Evolutionary conservation across 2,797 vertebrate genomes (phyloP).

Genomic region (Thripadectes ignobilis): DNA sequence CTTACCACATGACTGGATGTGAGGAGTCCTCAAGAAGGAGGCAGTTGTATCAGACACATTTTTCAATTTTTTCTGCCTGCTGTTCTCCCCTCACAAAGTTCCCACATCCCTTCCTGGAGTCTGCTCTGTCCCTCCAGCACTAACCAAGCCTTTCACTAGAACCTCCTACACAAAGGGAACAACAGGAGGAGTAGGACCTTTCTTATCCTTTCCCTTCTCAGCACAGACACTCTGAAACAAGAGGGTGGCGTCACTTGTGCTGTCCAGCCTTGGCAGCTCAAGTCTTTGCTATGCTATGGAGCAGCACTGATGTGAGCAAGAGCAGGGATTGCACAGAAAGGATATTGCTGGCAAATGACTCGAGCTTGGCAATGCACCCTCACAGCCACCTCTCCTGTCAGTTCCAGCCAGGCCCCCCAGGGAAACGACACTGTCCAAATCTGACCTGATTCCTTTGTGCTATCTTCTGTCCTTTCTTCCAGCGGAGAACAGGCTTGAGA

Average conservation of each 20-base stretch:
- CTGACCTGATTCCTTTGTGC: constrained; percentile 91
- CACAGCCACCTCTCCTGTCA: not conserved
- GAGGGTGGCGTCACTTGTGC: not conserved
- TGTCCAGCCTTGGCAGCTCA: not conserved
- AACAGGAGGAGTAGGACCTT: not conserved
- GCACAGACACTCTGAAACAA: not conserved
- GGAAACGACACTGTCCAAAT: not conserved
- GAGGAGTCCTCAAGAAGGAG: not conserved
- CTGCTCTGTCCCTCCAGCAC: not conserved
- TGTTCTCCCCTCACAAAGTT: not conserved
- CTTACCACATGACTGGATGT: not conserved
- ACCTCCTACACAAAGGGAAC: not conserved
- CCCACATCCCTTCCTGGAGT: not conserved
- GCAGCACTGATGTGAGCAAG: not conserved
- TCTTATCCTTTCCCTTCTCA: not conserved
- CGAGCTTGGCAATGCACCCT: not conserved
- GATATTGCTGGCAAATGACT: not conserved
- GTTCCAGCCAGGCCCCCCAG: not conserved
- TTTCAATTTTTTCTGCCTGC: not conserved
- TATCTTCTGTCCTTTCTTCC: constrained; percentile 93
- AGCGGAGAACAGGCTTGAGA: constrained; percentile 89
- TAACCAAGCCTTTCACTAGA: not conserved
- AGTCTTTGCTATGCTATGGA: not conserved
- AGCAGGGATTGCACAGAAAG: not conserved
- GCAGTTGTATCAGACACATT: not conserved